Conservation (phyloP, 2,113 vertebrate species). For the Neodon shergylaensis region DNA sequence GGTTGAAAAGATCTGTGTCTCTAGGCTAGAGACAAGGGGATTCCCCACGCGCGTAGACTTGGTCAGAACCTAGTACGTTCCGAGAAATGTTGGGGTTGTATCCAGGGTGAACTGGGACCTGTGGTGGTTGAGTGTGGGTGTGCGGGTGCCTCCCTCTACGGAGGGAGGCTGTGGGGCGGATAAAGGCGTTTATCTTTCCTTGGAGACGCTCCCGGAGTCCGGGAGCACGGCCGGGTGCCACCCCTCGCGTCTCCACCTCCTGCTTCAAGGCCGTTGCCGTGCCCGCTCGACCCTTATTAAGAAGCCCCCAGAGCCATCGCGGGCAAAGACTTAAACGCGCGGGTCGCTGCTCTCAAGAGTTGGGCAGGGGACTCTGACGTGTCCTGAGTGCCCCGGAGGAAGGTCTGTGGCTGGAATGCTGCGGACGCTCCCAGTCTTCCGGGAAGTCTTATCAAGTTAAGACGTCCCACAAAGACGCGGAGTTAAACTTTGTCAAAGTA, state of each 20-base stretch:
- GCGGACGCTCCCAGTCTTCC: conserved; percentile 21
- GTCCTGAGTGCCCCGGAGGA: neutral
- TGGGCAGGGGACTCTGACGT: neutral
- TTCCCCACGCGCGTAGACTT: neutral
- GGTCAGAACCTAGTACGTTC: neutral
- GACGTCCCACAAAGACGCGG: conserved; percentile 10
- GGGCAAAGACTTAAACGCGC: neutral
- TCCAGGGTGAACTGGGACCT: neutral
- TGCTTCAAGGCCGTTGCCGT: neutral
- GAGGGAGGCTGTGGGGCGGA: conserved; percentile 62
- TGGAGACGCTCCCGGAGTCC: conserved; percentile 67
- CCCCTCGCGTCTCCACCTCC: conserved; percentile 41
- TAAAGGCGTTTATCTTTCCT: conserved; percentile 71
- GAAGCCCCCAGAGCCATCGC: too few relatives aligned
- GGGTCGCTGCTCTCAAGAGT: neutral
- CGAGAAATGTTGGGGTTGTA: conserved; percentile 25
- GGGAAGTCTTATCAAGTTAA: conserved; percentile 33
- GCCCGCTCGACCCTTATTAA: neutral
- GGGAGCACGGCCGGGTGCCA: conserved; percentile 57
- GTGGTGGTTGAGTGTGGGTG: conserved; percentile 23
- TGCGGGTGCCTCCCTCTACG: conserved; percentile 26
- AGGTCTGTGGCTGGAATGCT: neutral
- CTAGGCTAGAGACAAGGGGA: neutral
- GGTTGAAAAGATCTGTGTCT: neutral
- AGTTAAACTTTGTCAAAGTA: conserved; percentile 44